Evolutionary conservation across 2,797 vertebrate species (phyloP).

Genomic region (Gila robusta): DNA sequence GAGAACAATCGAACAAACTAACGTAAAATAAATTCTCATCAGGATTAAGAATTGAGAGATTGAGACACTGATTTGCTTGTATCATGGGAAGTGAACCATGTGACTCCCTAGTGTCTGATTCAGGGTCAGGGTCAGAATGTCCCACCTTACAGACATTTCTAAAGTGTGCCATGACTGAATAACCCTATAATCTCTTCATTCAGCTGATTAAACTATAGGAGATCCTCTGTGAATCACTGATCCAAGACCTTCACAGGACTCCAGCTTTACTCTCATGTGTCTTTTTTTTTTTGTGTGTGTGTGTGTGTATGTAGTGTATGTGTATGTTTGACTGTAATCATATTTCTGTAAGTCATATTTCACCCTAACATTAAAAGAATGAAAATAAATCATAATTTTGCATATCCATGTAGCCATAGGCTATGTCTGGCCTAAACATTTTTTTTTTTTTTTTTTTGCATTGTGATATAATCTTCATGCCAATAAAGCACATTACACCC

Average conservation of each 20-base stretch:
- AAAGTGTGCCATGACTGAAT: background rate
- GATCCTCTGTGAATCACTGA: background rate
- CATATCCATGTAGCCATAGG: too few species aligned
- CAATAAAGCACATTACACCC: too few species aligned
- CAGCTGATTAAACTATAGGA: too few species aligned
- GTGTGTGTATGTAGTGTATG: background rate
- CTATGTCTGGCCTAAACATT: too few species aligned
- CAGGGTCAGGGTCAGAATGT: background rate
- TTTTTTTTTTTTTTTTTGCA: too few species aligned
- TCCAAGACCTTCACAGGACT: background rate
- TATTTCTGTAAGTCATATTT: background rate
- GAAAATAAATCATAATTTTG: background rate
- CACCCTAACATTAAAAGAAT: background rate
- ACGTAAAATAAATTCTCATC: background rate
- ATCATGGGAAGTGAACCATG: background rate
- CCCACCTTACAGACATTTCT: background rate
- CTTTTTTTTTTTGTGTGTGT: background rate
- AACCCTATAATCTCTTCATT: background rate
- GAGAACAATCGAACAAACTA: background rate
- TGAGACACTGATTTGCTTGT: background rate
- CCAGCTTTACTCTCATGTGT: background rate
- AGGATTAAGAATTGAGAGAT: too few species aligned
- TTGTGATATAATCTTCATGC: too few species aligned
- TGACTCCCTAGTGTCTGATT: background rate
- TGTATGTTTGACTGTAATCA: background rate